Conservation (phyloP, 2,888 invertebrate species). For the Tubiluchus corallicola region DNA sequence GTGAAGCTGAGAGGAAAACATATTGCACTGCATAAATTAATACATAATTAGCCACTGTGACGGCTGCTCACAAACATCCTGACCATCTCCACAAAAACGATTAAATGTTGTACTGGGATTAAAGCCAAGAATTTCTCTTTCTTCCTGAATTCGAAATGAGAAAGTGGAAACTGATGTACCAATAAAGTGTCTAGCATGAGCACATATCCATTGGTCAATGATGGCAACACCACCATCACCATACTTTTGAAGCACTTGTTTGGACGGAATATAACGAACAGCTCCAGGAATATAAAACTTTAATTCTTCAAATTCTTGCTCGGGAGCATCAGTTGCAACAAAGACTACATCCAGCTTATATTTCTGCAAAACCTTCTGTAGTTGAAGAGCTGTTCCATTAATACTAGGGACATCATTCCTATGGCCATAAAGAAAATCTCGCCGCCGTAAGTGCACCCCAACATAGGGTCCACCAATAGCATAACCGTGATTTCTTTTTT, state of each 20-base stretch:
- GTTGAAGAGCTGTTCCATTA: constrained; percentile 53
- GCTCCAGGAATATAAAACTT: constrained; percentile 29
- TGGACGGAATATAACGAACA: constrained; percentile 17
- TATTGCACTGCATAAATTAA: too few relatives aligned
- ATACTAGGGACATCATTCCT: constrained; percentile 55
- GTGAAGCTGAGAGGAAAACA: too few relatives aligned
- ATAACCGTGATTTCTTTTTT: constrained; percentile 28
- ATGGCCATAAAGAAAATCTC: constrained; percentile 62
- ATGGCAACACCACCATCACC: constrained; percentile 76
- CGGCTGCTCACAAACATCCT: constrained; percentile 46
- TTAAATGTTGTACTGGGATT: constrained; percentile 64
- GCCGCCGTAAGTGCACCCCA: constrained; percentile 64
- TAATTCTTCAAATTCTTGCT: constrained; percentile 32
- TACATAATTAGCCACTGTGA: constrained; percentile 54
- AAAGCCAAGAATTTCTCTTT: constrained; percentile 83
- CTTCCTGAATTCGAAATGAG: constrained; percentile 88
- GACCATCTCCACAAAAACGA: constrained; percentile 47
- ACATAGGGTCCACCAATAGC: constrained; percentile 45
- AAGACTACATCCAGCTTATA: constrained; percentile 45
- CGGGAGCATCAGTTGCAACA: constrained; percentile 63
- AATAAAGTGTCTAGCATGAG: constrained; percentile 62
- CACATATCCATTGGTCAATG: constrained; percentile 85
- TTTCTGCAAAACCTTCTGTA: constrained; percentile 39
- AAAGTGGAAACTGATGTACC: constrained; percentile 91
- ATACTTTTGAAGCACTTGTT: constrained; percentile 25